Percentiles rank a stretch among this genome's conserved stretches.
phyloP scores from a whole-genome alignment of 2,888 invertebrate species.

The Hyles lineata region DNA sequence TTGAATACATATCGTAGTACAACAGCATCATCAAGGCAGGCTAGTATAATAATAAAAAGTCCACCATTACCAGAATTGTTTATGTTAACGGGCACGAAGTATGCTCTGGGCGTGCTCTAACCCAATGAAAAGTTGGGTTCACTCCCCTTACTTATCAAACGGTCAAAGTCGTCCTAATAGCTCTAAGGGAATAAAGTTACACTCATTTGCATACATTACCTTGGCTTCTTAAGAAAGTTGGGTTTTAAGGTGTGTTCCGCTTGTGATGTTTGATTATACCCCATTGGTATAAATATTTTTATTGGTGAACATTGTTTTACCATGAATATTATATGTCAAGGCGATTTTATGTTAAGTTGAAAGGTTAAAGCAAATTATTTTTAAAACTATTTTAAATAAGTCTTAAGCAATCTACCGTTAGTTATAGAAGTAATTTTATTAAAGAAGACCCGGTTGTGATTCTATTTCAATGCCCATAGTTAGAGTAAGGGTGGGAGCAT shows the following conservation, averaged over 20 bases:
- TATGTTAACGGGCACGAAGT: not conserved
- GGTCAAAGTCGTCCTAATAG: conserved; percentile 75
- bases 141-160: conserved; percentile 66
- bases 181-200: conserved; percentile 75
- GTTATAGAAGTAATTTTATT: too few species aligned
- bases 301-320: not conserved
- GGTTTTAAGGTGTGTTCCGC: conserved; percentile 48
- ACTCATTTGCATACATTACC: conserved; percentile 78
- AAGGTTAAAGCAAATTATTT: too few species aligned
- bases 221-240: conserved; percentile 68
- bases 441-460: too few species aligned
- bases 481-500: too few species aligned
- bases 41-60: not conserved
- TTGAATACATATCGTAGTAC: too few species aligned
- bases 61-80: not conserved
- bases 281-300: conserved; percentile 30
- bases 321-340: too few species aligned
- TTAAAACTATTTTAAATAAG: too few species aligned
- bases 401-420: too few species aligned
- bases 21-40: too few species aligned
- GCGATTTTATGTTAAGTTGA: too few species aligned
- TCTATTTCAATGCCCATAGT: too few species aligned
- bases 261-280: conserved; percentile 38
- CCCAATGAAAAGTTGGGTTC: conserved; percentile 56
- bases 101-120: conserved; percentile 39